phyloP scores from a whole-genome alignment of 1,140 invertebrate genomes.

The Listronotus bonariensis region DNA sequence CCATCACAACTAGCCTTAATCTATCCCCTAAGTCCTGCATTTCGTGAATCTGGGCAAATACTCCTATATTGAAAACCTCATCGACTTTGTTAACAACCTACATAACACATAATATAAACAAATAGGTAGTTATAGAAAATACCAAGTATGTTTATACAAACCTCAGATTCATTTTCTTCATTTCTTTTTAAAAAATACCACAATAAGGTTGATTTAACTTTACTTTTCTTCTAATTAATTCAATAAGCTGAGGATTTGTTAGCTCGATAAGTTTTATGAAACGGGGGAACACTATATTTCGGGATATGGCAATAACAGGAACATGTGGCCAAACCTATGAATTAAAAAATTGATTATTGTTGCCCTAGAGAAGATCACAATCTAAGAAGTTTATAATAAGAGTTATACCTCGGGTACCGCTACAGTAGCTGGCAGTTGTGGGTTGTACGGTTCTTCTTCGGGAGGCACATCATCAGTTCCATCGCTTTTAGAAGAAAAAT shows the following conservation, averaged over 20 bases:
- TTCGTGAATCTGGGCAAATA: slow-evolving; percentile 98
- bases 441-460: slow-evolving; percentile 46
- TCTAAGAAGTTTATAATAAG: too few relatives aligned
- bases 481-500: slow-evolving; percentile 45
- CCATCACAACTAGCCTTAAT: slow-evolving; percentile 90
- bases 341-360: slow-evolving; percentile 2
- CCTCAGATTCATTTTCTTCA: slow-evolving; percentile 86
- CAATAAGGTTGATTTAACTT: slow-evolving; percentile 96
- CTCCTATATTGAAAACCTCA: slow-evolving; percentile 91
- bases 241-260: slow-evolving; percentile 84
- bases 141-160: background rate
- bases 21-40: slow-evolving; percentile 94
- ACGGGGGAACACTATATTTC: slow-evolving; percentile 96
- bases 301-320: slow-evolving; percentile 90
- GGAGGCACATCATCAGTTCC: slow-evolving; percentile 42
- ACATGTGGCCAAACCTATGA: slow-evolving; percentile 82
- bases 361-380: background rate
- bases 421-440: slow-evolving; percentile 82
- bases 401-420: slow-evolving; percentile 84
- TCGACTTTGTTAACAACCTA: slow-evolving; percentile 77
- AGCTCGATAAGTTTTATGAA: slow-evolving; percentile 98
- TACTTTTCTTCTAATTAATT: slow-evolving; percentile 91
- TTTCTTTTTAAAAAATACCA: slow-evolving; percentile 93
- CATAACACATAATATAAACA: background rate
- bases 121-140: too few relatives aligned